These are phyloP conservation scores for Phataginus tricuspis DNA, from an alignment of 2,797 vertebrate genomes.

Conservation along the genomic window DNA sequence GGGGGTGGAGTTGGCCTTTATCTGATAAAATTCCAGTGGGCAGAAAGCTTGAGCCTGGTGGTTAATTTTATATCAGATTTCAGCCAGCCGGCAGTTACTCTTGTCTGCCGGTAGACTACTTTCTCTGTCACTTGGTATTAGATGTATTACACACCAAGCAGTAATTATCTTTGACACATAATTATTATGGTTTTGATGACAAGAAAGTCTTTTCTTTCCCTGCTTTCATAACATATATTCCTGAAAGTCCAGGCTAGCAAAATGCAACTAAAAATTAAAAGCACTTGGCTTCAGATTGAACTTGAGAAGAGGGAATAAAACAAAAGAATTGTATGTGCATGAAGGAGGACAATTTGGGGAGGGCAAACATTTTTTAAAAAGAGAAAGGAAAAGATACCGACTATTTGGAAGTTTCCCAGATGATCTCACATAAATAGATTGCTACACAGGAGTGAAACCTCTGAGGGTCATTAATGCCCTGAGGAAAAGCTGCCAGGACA, in stretches of 20 bases:
- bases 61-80: slow-evolving; percentile 89
- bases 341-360: slow-evolving; percentile 31
- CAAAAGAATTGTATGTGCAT: slow-evolving; percentile 71
- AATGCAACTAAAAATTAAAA: slow-evolving; percentile 86
- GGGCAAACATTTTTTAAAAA: not conserved
- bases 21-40: slow-evolving; percentile 79
- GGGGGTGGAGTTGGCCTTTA: slow-evolving; percentile 68
- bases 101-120: slow-evolving; percentile 85
- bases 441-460: slow-evolving; percentile 81
- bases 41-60: slow-evolving; percentile 80
- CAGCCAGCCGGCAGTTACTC: slow-evolving; percentile 85
- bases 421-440: slow-evolving; percentile 87
- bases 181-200: slow-evolving; percentile 92
- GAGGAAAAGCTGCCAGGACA: slow-evolving; percentile 82
- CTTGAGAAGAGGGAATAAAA: slow-evolving; percentile 81
- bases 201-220: slow-evolving; percentile 89
- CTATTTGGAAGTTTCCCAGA: slow-evolving; percentile 85
- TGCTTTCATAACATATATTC: slow-evolving; percentile 89
- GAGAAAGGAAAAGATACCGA: not conserved
- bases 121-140: slow-evolving; percentile 89
- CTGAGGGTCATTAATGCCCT: slow-evolving; percentile 76
- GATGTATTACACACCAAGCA: slow-evolving; percentile 88
- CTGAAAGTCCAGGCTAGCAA: slow-evolving; percentile 87
- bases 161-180: slow-evolving; percentile 92
- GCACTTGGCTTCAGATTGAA: slow-evolving; percentile 86